Evolutionary conservation across 2,888 invertebrate species (phyloP).

Genomic region (Scaeva pyrastri): DNA sequence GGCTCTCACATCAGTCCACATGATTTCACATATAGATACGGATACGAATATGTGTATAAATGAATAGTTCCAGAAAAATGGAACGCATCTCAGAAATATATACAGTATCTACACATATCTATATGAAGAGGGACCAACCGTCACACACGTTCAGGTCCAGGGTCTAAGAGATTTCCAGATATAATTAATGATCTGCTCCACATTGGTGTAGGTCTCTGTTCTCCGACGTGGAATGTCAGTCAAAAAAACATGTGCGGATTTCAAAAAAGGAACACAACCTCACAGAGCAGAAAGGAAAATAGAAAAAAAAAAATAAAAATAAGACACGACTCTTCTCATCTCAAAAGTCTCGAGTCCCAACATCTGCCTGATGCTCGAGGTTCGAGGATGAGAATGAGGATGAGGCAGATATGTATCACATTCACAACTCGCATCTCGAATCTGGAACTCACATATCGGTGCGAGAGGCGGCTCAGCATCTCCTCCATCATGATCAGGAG

Average conservation of each 20-base stretch:
- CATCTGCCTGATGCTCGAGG: constrained; percentile 75
- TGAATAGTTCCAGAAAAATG: constrained; percentile 71
- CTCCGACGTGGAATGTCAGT: constrained; percentile 74
- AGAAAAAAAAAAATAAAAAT: not conserved
- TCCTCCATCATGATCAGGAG: constrained; percentile 33
- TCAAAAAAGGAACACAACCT: constrained; percentile 20
- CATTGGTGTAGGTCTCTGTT: constrained; percentile 78
- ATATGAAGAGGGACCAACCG: constrained; percentile 48
- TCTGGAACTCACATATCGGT: constrained; percentile 1
- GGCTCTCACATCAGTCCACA: constrained; percentile 57
- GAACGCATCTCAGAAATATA: constrained; percentile 62
- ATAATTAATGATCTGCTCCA: constrained; percentile 84
- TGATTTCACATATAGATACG: constrained; percentile 59
- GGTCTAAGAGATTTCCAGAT: constrained; percentile 78
- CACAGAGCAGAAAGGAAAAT: not conserved
- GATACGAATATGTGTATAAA: not conserved
- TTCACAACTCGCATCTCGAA: not conserved
- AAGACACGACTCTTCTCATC: constrained; percentile 48
- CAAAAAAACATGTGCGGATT: constrained; percentile 72
- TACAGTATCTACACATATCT: not conserved
- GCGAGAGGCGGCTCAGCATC: constrained; percentile 19
- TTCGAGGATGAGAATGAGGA: too few relatives aligned
- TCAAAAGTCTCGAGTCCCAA: constrained; percentile 32
- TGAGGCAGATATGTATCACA: constrained; percentile 48
- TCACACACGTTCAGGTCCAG: constrained; percentile 60